Evolutionary conservation across 2,888 invertebrate species (phyloP), one percentile per base, ranked within the genome.

Genomic region (Erebia ligea): DNA sequence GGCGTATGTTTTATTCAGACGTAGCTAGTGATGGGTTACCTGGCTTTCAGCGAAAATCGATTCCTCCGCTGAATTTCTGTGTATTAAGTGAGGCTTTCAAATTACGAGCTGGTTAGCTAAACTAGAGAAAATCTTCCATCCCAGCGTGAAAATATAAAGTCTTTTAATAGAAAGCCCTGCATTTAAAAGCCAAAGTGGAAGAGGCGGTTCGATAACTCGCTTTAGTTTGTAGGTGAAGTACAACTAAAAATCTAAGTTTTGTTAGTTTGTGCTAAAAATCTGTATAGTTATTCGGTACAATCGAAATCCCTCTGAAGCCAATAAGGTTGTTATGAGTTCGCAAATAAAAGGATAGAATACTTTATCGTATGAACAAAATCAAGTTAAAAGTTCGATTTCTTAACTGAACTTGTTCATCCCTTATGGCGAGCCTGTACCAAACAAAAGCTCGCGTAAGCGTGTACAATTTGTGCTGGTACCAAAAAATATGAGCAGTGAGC

Each of bases 1-100:
- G 71, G 67, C 73, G 70, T 66, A 80, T 81, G 76, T 79, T 76
- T 80, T 81, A 81, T 82, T 81, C 79, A 81, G 76, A 64, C 50
- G 50, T 13, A 67, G 45, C 63, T 61, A 67, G 67, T 67, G 67
- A 61, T 67, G 59, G 67, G 67, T 50, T 19, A 67, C n/a, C 34
- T 48, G 59, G 59, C 58, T 50, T 59, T 58, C 40, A 67, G 57
- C 61, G 67, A 52, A 67, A 67, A 67, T 67, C 67, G 59, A 67
- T 67, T 50, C 45, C 50, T 59, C 34, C 45, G 52, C 40, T 48
- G 45, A 67, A 45, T 50, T 67, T 57, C 48, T 25, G 21, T 66
- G 19, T 48, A 21, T 48, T 21, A 62, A 13, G 17, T 45, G 48
- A 62, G 62, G 13, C 21, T 48, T 62, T 62, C 21, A 62, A 48